phyloP scores from a whole-genome alignment of 2,888 invertebrate genomes.

The Notodonta dromedarius region DNA sequence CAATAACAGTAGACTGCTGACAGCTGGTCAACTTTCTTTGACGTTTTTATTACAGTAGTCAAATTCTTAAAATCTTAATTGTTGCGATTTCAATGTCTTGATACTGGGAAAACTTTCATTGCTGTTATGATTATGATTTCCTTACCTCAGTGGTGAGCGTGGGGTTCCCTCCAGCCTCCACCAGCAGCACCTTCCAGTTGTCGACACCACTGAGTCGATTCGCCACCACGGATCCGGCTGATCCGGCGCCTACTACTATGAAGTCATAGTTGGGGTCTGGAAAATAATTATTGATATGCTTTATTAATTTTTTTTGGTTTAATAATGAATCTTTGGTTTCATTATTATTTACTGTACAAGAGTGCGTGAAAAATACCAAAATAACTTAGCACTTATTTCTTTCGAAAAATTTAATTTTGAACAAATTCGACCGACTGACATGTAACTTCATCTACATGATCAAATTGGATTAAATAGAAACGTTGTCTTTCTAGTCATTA shows the following conservation, averaged over 20 bases:
- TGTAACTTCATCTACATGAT: too few species aligned
- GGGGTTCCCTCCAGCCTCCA: conserved; percentile 86
- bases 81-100: background rate
- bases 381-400: too few species aligned
- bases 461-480: too few species aligned
- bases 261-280: conserved; percentile 82
- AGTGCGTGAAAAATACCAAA: too few species aligned
- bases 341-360: too few species aligned
- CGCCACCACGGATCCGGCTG: conserved; percentile 85
- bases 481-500: too few species aligned
- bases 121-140: background rate
- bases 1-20: too few species aligned
- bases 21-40: too few species aligned
- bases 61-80: background rate
- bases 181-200: conserved; percentile 81
- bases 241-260: conserved; percentile 85
- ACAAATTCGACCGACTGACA: too few species aligned
- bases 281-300: conserved; percentile 15
- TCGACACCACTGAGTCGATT: conserved; percentile 83
- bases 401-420: too few species aligned
- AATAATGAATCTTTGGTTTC: too few species aligned
- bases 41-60: background rate
- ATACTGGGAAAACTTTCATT: background rate
- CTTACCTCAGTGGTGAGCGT: conserved; percentile 71
- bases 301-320: too few species aligned